A percentile compares a stretch with the other conserved stretches of the same genome.
Conservation (phyloP, 2,797 vertebrate genomes). For the Morus bassanus region DNA sequence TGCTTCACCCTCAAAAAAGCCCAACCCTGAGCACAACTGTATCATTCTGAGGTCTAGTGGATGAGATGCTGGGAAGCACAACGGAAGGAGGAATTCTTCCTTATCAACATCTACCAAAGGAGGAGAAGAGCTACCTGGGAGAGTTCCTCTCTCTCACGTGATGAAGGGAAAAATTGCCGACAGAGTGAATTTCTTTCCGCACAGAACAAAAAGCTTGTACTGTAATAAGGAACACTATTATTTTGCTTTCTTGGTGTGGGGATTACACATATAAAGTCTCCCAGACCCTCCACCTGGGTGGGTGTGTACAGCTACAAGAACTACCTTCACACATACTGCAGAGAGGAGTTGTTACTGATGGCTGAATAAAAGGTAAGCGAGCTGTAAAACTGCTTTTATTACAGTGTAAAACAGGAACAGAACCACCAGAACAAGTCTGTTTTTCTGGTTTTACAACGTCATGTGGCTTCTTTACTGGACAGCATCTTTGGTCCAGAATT, state of each 20-base stretch:
- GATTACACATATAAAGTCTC: not conserved
- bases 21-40: not conserved
- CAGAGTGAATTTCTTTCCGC: not conserved
- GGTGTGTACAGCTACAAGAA: not conserved
- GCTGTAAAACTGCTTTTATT: not conserved
- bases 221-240: not conserved
- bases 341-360: not conserved
- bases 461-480: not conserved
- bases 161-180: not conserved
- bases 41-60: not conserved
- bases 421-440: not conserved
- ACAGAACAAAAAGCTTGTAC: not conserved
- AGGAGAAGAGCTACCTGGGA: not conserved
- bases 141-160: not conserved
- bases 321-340: not conserved
- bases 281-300: not conserved
- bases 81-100: not conserved
- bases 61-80: not conserved
- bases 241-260: not conserved
- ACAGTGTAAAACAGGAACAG: not conserved
- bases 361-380: not conserved
- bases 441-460: not conserved
- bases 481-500: slow-evolving; percentile 4
- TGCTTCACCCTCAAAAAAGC: not conserved
- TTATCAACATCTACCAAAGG: not conserved